A percentile compares a stretch with the other conserved stretches of the same genome.
These are phyloP conservation scores for Pangasius larnaudii DNA, from an alignment of 2,797 vertebrate species.

Conservation along the genomic window DNA sequence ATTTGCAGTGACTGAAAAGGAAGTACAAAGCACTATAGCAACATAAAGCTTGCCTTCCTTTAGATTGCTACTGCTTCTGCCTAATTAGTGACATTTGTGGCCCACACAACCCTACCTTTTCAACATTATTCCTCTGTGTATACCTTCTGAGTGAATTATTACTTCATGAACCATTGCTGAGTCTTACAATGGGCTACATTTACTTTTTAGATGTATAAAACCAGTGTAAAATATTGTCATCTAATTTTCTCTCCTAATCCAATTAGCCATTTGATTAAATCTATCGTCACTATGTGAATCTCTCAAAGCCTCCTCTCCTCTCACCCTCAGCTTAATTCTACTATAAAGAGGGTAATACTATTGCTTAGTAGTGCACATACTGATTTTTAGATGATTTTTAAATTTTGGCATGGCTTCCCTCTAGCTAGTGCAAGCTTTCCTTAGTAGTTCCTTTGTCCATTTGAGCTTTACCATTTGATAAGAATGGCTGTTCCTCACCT, in stretches of 20 bases:
- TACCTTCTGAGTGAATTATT: not conserved
- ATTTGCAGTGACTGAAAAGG: not conserved
- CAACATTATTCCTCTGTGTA: not conserved
- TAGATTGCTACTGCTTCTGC: conserved; percentile 2
- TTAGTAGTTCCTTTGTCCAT: not conserved
- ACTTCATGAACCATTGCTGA: not conserved
- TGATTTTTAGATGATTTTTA: not conserved
- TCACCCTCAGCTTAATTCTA: not conserved
- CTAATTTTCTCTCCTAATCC: not conserved
- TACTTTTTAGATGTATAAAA: not conserved
- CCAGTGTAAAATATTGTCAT: not conserved
- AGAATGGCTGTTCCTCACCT: conserved; percentile 6
- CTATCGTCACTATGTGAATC: not conserved
- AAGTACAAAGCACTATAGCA: not conserved
- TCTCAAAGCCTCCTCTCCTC: not conserved
- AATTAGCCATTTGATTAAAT: not conserved
- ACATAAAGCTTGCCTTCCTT: not conserved
- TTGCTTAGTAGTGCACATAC: not conserved
- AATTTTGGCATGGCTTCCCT: not conserved
- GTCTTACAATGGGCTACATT: not conserved
- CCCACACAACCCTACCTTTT: not conserved
- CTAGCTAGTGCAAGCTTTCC: not conserved
- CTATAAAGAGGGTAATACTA: not conserved
- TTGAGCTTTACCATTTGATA: not conserved
- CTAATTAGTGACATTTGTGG: not conserved